Evolutionary conservation across 2,888 invertebrate species (phyloP), one percentile per base, ranked within the genome.

Genomic region (Biston betularia): DNA sequence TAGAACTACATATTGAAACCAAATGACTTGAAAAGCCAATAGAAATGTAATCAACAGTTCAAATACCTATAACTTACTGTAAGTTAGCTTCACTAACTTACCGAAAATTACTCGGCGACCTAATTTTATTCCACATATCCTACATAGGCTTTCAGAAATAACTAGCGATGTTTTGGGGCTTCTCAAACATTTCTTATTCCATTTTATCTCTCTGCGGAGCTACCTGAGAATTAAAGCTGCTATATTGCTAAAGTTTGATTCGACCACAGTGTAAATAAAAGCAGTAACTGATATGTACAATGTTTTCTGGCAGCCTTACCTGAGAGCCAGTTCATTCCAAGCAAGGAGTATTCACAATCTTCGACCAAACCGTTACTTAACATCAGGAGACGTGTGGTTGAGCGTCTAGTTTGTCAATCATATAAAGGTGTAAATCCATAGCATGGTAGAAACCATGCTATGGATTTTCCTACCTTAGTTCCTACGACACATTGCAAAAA

Each of bases 151-250:
- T 14, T 56, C 14, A 65, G 63, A 60, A 69, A 66, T 60, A 49
- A 24, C 40, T n/a, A 44, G 42, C 49, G 61, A 46, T 50, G 55
- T 54, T 54, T 61, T 66, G 63, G 53, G 57, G 63, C 61, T 53
- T 38, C 57, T 49, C 53, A 57, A 57, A 60, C 50, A 54, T 38
- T 46, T 45, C 59, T 60, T 48, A 46, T 59, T 48, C 63, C 63
- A 65, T 68, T 66, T 63, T 61, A 71, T 61, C 33, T 61, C 52
- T 56, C 48, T 34, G 56, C 11, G 53, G 44, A 55, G 64, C 59
- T 69, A 69, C 69, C 64, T 58, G 60, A 12, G 57, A 69, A 67
- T 69, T 65, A 65, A 54, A 59, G 50, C 53, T 57, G 63, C 42
- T 58, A 53, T 64, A 64, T 64, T 64, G 53, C 57, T 66, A 64